Base-by-base conservation (phyloP, 2,113 vertebrate genomes). In the Calyptommatus sinebrachiatus region DNA sequence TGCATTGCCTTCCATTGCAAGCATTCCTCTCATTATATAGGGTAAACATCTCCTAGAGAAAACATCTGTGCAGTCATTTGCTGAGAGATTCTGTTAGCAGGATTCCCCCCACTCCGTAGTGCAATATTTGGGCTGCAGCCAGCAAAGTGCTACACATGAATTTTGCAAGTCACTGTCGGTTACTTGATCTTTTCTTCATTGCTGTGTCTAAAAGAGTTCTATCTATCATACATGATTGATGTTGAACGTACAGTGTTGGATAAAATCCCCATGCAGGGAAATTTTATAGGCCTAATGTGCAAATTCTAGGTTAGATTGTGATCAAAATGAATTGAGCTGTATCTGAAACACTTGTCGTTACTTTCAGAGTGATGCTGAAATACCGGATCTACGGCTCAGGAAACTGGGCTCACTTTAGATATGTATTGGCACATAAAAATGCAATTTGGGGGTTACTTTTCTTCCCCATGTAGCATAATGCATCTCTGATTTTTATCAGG, bases 401-500 rank as follows among this genome's bases (percentile, higher is more conserved):
- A 83, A 82, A 77, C 9, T 5, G 8, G 57, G 72, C 7, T 82
- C 26, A 1, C 0, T 41, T 5, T 65, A 8, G 10, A 5, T 4
- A 50, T 5, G 0, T 0, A 74, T 5, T 24, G 4, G 76, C 63
- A 31, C 63, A 69, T 46, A 71, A 24, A 77, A 77, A n/a, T 76
- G 7, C 16, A 82, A 69, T 46, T 83, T 79, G 60, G 60, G 63
- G 79, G 84, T 83, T 50, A 73, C 0, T 65, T 75, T 85, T 12
- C 20, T 68, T 57, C 45, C 16, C 26, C n/a, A 1, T 9, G n/a
- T 69, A 48, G 69, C 79, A 62, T 60, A 71, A 78, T 1, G 0
- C 29, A 71, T 20, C 26, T 21, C 71, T 71, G 45, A 80, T 50
- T 77, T 83, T 76, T 78, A 80, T 78, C 67, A 72, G 18, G 83